Base-by-base conservation (phyloP, 35 echinoderm and acorn worm genomes). In the Patiria miniata region DNA sequence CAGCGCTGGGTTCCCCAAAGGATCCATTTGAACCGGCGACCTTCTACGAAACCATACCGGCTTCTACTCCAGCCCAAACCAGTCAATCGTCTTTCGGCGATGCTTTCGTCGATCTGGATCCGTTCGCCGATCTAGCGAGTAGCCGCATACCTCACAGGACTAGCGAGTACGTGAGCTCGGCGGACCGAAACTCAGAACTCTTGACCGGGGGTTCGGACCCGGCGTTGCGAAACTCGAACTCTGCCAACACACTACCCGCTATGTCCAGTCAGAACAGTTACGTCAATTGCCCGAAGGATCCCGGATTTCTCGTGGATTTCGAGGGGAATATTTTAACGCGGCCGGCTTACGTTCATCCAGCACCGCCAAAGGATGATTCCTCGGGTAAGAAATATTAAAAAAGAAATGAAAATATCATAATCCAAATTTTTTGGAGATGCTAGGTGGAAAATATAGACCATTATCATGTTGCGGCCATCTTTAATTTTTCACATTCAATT, bases 21-120 rank as follows among this genome's bases (percentile, higher is more conserved):
- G 61, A 89, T 39, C 79, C 60, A 12, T 61, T 82, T 37, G 80
- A 52, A 23, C 51, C 83, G 18, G 44, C 83, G 23, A 52, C 85
- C 34, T 26, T 47, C 50, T 68, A 34, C 47, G 77, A 28, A 19
- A 81, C 57, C 15, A 81, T 83, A 56, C 69, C 91, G 86, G 23
- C 86, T 14, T 40, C 86, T 5, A 79, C n/a, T 32, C 10, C 39
- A 32, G 32, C 37, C 85, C 3, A 78, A 68, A 39, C 61, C 83
- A 17, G 39, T 22, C 57, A 37, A 8, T 44, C 78, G 29, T 50
- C 78, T 23, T 21, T 17, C 30, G 10, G 29, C 78, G 17, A 39
- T 37, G 9, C 17, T 54, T 36, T 28, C 33, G 17, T 61, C 59
- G 21, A 40, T 61, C 21, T 47, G 23, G 65, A 29, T 40, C 39